phyloP scores from a whole-genome alignment of 2,113 vertebrate species.

The Hystrix brachyura region DNA sequence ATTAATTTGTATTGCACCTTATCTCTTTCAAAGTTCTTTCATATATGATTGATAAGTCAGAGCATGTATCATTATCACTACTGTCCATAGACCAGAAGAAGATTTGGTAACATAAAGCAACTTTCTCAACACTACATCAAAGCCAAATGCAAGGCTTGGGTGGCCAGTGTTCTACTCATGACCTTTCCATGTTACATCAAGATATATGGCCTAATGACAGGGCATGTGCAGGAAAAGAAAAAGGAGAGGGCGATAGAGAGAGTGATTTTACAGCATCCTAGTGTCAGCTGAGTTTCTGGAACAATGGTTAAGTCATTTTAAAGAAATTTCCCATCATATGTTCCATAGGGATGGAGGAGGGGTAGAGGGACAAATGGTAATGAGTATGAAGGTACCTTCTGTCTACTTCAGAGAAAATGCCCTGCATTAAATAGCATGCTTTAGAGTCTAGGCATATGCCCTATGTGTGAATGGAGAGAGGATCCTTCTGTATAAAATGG shows the following conservation, averaged over 20 bases:
- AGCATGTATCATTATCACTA: background rate
- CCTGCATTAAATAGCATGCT: background rate
- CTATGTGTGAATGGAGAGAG: background rate
- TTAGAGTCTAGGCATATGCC: background rate
- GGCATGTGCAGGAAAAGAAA: background rate
- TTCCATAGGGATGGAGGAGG: background rate
- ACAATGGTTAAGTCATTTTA: background rate
- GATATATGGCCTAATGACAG: background rate
- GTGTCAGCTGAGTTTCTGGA: background rate
- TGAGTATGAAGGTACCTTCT: background rate
- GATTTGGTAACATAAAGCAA: background rate
- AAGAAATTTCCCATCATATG: background rate
- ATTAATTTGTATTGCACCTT: background rate
- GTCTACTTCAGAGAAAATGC: background rate
- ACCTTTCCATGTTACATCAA: background rate
- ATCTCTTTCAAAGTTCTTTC: background rate
- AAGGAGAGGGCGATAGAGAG: background rate
- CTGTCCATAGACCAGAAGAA: background rate
- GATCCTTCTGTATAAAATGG: background rate
- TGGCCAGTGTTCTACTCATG: background rate
- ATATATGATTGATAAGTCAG: background rate
- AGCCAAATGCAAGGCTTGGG: background rate
- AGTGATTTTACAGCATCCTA: background rate
- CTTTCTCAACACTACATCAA: background rate
- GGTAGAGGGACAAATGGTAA: fast-evolving